A percentile compares a stretch with the other conserved stretches of the same genome.
Conservation (phyloP, 2,797 vertebrate genomes). For the Austrolebias charrua region DNA sequence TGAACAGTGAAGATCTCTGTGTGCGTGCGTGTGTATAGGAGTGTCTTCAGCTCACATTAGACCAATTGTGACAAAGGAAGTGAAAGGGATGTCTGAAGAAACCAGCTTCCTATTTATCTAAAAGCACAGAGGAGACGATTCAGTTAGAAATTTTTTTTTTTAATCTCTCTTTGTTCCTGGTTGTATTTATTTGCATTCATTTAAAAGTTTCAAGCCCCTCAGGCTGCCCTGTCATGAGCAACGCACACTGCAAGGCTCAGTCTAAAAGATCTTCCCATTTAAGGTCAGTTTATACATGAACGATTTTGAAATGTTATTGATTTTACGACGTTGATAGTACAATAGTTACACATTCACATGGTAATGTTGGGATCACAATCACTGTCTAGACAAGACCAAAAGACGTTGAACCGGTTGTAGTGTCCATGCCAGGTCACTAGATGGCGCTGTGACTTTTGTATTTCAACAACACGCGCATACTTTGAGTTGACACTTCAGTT, state of each 20-base stretch:
- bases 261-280: constrained; percentile 8
- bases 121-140: constrained; percentile 4
- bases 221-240: background rate
- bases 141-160: constrained; percentile 25
- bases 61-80: constrained; percentile 34
- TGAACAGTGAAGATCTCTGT: background rate
- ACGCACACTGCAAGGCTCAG: background rate
- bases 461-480: too few relatives aligned
- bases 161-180: constrained; percentile 20
- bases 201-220: background rate
- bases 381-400: too few relatives aligned
- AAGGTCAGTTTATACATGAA: background rate
- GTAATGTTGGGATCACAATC: too few relatives aligned
- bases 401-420: too few relatives aligned
- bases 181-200: constrained; percentile 36
- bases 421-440: too few relatives aligned
- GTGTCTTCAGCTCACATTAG: constrained; percentile 35
- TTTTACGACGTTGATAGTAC: too few relatives aligned
- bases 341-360: too few relatives aligned
- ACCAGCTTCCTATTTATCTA: constrained; percentile 4
- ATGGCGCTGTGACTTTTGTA: too few relatives aligned
- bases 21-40: constrained; percentile 7
- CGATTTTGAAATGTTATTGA: background rate
- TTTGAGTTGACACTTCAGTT: too few relatives aligned
- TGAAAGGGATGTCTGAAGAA: background rate